phyloP scores from a whole-genome alignment of 2,888 invertebrate species.

The Lordiphosa fenestrarum region DNA sequence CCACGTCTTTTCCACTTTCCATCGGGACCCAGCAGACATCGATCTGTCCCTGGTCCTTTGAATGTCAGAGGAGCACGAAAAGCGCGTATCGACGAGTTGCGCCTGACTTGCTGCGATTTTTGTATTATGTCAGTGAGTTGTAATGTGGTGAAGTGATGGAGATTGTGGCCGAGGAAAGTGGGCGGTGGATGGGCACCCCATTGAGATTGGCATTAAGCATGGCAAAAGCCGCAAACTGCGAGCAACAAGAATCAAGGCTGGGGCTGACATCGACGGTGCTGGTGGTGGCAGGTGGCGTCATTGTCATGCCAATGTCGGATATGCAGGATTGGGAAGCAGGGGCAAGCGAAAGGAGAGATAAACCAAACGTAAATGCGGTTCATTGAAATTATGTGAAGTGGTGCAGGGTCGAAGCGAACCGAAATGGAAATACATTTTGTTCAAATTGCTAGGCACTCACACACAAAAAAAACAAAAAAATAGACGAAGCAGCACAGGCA shows the following conservation, averaged over 20 bases:
- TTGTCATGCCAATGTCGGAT: slow-evolving; percentile 53
- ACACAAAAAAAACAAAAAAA: slow-evolving; percentile 2
- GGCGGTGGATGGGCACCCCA: slow-evolving; percentile 10
- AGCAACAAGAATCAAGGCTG: slow-evolving; percentile 40
- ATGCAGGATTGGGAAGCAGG: slow-evolving; percentile 6
- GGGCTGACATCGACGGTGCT: slow-evolving; percentile 17
- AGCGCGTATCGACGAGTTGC: slow-evolving; percentile 59
- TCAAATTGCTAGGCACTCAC: slow-evolving; percentile 13
- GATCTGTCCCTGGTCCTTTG: neutral
- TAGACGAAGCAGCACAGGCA: neutral
- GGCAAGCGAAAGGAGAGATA: slow-evolving; percentile 4
- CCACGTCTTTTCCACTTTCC: neutral
- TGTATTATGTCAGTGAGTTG: slow-evolving; percentile 42
- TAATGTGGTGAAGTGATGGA: slow-evolving; percentile 29
- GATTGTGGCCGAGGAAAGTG: neutral
- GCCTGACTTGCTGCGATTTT: slow-evolving; percentile 65
- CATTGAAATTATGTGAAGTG: slow-evolving; percentile 63
- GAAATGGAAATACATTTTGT: slow-evolving; percentile 13
- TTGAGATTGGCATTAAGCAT: slow-evolving; percentile 65
- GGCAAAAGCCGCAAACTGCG: slow-evolving; percentile 54
- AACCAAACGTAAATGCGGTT: slow-evolving; percentile 59
- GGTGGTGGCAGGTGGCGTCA: slow-evolving; percentile 15
- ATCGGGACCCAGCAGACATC: neutral
- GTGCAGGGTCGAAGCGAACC: neutral
- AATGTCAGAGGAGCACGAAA: slow-evolving; percentile 39